Conservation (phyloP, 2,113 vertebrate species). For the Noturus placidus region DNA sequence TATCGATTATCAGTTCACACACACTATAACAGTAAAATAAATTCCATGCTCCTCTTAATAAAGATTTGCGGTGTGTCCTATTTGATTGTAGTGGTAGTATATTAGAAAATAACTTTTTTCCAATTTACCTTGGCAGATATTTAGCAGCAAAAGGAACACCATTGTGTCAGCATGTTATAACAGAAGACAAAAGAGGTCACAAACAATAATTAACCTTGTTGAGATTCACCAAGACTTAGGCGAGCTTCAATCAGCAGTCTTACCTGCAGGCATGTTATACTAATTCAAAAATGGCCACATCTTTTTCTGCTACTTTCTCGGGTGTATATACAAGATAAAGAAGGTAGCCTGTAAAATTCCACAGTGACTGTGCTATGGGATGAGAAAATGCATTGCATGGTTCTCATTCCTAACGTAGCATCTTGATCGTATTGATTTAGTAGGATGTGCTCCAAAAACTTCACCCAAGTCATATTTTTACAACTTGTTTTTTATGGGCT, state of each 20-base stretch:
- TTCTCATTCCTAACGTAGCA: constrained; percentile 22
- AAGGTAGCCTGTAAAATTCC: neutral
- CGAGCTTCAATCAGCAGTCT: constrained; percentile 31
- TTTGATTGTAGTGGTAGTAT: neutral
- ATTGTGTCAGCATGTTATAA: constrained; percentile 19
- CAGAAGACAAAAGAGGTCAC: constrained; percentile 10
- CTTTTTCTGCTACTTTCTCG: neutral
- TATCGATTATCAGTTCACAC: no score
- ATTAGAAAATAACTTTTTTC: constrained; percentile 20
- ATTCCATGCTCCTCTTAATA: neutral
- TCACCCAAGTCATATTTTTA: constrained; percentile 50
- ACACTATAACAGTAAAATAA: neutral
- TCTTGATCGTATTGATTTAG: constrained; percentile 58
- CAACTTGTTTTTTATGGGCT: constrained; percentile 52
- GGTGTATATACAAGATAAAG: neutral
- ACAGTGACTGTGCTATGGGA: neutral
- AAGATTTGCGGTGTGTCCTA: neutral
- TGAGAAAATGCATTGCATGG: neutral
- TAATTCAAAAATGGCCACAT: constrained; percentile 14
- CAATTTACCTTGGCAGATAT: constrained; percentile 28
- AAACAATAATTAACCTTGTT: constrained; percentile 45
- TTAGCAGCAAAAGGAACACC: constrained; percentile 11
- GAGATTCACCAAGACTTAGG: constrained; percentile 20
- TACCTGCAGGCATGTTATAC: constrained; percentile 29
- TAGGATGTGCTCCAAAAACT: constrained; percentile 41